Evolutionary conservation across 2,113 vertebrate genomes (phyloP), one percentile per base, ranked within the genome.

Genomic region (Dicrurus megarhynchus): DNA sequence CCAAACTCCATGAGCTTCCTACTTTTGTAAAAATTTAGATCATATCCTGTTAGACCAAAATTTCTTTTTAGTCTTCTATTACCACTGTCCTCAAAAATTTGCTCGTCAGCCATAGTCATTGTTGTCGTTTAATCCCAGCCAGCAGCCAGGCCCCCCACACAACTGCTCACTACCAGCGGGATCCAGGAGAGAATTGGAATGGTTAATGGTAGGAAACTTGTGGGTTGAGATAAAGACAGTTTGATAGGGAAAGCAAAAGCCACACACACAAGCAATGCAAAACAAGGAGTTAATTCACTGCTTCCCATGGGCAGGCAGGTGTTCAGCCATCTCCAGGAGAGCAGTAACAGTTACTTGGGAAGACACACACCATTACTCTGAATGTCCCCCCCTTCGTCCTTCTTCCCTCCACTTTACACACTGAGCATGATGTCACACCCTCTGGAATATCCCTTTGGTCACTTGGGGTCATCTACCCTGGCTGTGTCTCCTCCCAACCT

Each of bases 171-270:
- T 15, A 27, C 17, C 27, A 77, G 26, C 17, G 32, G 26, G 37
- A 37, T 17, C 2, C 0, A 0, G 18, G 22, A 77, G 11, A 68
- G 17, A 86, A 60, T 1, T 0, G 1, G 21, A 77, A 37, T 12
- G 7, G 22, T 33, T 27, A 44, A 44, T 11, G 17, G 14, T 2
- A 52, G 22, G 50, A 52, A 44, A 44, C 21, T 44, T 12, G 13
- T 12, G 53, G 17, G 17, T 17, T 44, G 26, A 76, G 26, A 37
- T 32, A 37, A 50, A 35, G 37, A 22, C 3, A 50, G 32, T 12
- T 42, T 35, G 11, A 6, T 6, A 35, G 21, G 21, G 21, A 68
- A 76, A 27, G 9, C 52, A 76, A 50, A 68, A 59, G 32, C 26
- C 44, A 68, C 30, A n/a, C 9, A 27, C 30, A 41, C 26, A 68